Evolutionary conservation across 2,888 invertebrate species (phyloP), one percentile per base, ranked within the genome.

Genomic region (Gryllus longicercus): DNA sequence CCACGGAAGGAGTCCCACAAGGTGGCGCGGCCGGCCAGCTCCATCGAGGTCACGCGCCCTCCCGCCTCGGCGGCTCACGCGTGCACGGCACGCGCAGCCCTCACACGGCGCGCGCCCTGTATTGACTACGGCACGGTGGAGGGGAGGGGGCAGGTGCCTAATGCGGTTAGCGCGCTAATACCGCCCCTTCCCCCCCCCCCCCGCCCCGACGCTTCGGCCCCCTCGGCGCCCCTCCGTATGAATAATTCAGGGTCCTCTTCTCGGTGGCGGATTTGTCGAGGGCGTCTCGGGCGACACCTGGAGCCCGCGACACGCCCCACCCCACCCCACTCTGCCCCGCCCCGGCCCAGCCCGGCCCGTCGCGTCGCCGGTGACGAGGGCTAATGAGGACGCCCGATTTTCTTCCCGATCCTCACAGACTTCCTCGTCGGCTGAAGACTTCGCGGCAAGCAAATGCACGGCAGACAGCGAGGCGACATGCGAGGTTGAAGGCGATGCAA

Each of bases 211-310:
- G 63, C 63, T 18, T n/a, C 16, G 3, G 63, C n/a, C n/a, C 63
- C n/a, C 63, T 18, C 14, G 14, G 63, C 63, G 63, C 63, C 63
- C 16, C 63, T 1, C 63, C 8, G 4, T 63, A 63, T 63, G 63
- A 63, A 63, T 63, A 5, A 63, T 63, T 63, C 63, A 63, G 63
- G n/a, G n/a, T n/a, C 63, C 63, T 63, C 63, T 63, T 63, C 63
- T 18, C 63, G 63, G 16, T n/a, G 16, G 63, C 63, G 63, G 63
- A 63, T 63, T 63, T 63, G 63, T 63, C 63, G 63, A 63, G 63
- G n/a, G 63, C n/a, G 63, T 63, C 63, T 63, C 63, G 63, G 63
- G 63, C 63, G 63, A 63, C 63, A 63, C 63, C 63, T 63, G 63
- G 63, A 14, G n/a, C 16, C 8, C 8, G 14, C 63, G 14, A 11